A percentile compares a stretch with the other conserved stretches of the same genome.
These are phyloP conservation scores for Charanyca ferruginea DNA, from an alignment of 2,888 invertebrate genomes.

Conservation along the genomic window DNA sequence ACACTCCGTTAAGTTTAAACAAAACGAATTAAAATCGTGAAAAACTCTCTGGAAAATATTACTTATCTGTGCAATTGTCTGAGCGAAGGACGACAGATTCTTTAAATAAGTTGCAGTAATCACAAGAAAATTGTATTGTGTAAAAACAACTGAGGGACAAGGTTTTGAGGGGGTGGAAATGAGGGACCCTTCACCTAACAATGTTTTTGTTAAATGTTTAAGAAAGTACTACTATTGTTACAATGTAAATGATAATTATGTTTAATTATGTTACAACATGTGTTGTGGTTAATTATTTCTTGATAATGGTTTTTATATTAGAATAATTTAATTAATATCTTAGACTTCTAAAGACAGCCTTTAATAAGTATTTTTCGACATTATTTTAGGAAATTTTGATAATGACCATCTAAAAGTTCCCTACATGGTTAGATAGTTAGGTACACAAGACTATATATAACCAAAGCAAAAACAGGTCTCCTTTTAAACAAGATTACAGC, in stretches of 20 bases:
- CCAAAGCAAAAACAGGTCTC: neutral
- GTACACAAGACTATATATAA: neutral
- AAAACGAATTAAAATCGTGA: constrained; percentile 68
- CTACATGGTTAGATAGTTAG: neutral
- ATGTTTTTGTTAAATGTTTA: neutral
- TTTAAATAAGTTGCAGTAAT: constrained; percentile 67
- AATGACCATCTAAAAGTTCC: too few relatives aligned
- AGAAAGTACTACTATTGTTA: neutral
- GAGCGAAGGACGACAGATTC: constrained; percentile 67
- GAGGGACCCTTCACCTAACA: neutral
- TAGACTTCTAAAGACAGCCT: too few relatives aligned
- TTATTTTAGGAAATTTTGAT: too few relatives aligned
- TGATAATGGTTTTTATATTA: too few relatives aligned
- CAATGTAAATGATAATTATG: too few relatives aligned
- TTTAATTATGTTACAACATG: too few relatives aligned
- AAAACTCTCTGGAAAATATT: constrained; percentile 57
- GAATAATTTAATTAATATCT: too few relatives aligned
- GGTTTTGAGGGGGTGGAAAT: constrained; percentile 14
- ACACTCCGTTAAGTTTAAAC: constrained; percentile 64
- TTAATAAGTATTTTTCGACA: neutral
- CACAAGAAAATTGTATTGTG: constrained; percentile 36
- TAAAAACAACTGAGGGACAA: constrained; percentile 18
- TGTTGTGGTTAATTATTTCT: too few relatives aligned
- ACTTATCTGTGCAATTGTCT: constrained; percentile 74
- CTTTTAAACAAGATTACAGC: neutral